Evolutionary conservation across 92 coral and sea anemone genomes (phyloP).

Genomic region (Porites cylindrica): DNA sequence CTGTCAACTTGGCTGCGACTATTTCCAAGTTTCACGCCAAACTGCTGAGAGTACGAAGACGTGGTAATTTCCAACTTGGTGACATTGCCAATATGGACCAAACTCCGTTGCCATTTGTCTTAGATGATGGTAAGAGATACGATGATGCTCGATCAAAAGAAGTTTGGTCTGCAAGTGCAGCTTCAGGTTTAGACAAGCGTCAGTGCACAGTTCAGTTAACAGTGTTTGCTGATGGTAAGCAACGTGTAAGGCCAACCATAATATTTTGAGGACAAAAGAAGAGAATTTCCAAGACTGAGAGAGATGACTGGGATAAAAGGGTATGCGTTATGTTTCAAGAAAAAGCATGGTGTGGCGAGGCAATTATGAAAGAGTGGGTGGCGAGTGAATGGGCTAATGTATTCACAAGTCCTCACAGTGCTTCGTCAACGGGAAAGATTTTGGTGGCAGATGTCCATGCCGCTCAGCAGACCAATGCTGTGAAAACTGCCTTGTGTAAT

Average conservation of each 20-base stretch:
- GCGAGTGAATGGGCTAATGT: constrained; percentile 44
- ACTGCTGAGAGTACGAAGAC: neutral
- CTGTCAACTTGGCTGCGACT: constrained; percentile 3
- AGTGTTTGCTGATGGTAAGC: constrained; percentile 29
- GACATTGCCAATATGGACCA: constrained; percentile 50
- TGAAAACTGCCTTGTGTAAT: constrained; percentile 19
- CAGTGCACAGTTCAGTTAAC: constrained; percentile 51
- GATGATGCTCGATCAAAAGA: constrained; percentile 32
- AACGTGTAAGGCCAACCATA: constrained; percentile 42
- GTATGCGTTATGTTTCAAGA: constrained; percentile 27
- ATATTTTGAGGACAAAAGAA: constrained; percentile 37
- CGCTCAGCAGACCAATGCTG: constrained; percentile 53
- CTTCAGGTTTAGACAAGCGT: constrained; percentile 38
- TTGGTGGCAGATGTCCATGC: constrained; percentile 56
- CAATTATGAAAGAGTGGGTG: constrained; percentile 40
- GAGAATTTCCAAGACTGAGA: constrained; percentile 11
- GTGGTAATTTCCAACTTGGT: constrained; percentile 26
- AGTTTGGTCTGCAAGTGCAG: constrained; percentile 21
- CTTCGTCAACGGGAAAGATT: constrained; percentile 36
- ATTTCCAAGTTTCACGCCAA: constrained; percentile 15
- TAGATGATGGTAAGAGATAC: constrained; percentile 50
- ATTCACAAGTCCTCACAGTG: constrained; percentile 39
- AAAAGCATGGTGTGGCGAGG: constrained; percentile 50
- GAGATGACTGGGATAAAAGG: constrained; percentile 34
- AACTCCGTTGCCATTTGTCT: constrained; percentile 41